A percentile compares a stretch with the other conserved stretches of the same genome.
Conservation (phyloP, 2,113 vertebrate genomes). For the Petromus typicus region DNA sequence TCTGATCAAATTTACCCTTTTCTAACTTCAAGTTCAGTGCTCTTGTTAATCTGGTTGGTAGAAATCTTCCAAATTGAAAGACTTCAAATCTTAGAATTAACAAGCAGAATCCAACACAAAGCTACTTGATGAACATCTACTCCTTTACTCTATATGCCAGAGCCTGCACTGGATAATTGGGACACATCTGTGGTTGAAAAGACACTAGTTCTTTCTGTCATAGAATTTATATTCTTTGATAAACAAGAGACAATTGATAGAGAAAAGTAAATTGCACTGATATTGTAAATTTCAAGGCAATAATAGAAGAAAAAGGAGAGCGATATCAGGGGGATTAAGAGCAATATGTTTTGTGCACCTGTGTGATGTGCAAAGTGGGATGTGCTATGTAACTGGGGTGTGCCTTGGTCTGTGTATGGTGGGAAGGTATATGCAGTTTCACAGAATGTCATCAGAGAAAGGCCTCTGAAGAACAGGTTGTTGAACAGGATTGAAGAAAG, state of each 20-base stretch:
- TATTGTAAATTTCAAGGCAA: background rate
- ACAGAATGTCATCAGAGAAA: background rate
- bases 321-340: background rate
- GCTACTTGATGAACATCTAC: background rate
- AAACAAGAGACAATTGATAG: background rate
- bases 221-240: background rate
- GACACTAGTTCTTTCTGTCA: background rate
- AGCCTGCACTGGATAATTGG: background rate
- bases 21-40: background rate
- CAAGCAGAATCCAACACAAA: background rate
- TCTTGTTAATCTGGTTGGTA: background rate
- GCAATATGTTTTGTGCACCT: background rate
- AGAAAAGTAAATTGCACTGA: background rate
- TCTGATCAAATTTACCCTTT: no score
- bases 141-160: accelerated
- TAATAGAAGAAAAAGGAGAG: background rate
- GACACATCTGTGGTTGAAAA: background rate
- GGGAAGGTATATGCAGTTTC: background rate
- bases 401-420: background rate
- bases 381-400: background rate
- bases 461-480: background rate
- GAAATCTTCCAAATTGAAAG: background rate
- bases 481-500: background rate
- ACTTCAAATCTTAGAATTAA: background rate
- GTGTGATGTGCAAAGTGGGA: background rate